A percentile compares a stretch with the other conserved stretches of the same genome.
Evolutionary conservation across 2,113 vertebrate species (phyloP).

Genomic region (Lamprologus speciosus): DNA sequence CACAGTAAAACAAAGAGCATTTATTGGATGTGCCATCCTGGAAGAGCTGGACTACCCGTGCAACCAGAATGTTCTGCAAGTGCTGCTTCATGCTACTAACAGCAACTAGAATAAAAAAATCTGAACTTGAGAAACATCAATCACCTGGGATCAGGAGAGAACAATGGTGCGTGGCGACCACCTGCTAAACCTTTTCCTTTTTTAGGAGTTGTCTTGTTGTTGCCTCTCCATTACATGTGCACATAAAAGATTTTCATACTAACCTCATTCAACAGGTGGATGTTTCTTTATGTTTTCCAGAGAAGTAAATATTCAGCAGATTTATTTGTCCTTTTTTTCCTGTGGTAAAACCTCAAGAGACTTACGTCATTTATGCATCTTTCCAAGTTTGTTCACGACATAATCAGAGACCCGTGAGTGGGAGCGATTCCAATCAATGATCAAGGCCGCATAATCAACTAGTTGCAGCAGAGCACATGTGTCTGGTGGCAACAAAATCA

Average conservation of each 20-base stretch:
- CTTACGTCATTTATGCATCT: neutral
- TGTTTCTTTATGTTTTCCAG: neutral
- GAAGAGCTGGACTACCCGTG: neutral
- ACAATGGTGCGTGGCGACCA: neutral
- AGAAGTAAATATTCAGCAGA: neutral
- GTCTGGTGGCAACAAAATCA: neutral
- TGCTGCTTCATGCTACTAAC: neutral
- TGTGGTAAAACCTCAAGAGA: neutral
- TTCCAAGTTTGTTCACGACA: neutral
- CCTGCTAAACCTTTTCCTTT: neutral
- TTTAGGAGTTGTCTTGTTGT: neutral
- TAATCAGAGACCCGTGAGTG: neutral
- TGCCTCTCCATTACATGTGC: neutral
- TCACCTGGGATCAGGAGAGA: neutral
- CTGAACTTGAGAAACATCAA: neutral
- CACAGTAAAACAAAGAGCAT: neutral
- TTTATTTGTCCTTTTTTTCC: neutral
- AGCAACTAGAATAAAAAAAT: neutral
- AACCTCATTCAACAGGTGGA: neutral
- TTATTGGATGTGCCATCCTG: neutral
- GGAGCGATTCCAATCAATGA: neutral
- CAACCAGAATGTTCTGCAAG: neutral
- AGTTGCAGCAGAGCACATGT: neutral
- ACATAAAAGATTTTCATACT: neutral
- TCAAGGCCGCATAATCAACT: neutral